Percentiles rank a stretch among this genome's conserved stretches.
phyloP scores from a whole-genome alignment of 2,888 invertebrate genomes.

The Agriotes lineatus region DNA sequence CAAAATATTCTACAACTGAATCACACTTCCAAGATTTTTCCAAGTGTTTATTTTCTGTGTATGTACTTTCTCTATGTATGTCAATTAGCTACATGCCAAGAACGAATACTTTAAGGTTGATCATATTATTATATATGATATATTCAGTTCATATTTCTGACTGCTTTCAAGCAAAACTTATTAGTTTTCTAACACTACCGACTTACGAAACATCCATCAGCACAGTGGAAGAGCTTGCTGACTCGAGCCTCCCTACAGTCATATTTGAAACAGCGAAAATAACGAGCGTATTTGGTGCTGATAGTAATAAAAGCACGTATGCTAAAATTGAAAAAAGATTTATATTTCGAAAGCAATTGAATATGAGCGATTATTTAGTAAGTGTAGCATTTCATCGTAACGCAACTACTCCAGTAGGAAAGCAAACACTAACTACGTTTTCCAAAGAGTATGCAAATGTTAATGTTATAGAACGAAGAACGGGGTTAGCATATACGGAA shows the following conservation, averaged over 20 bases:
- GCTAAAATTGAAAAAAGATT: neutral
- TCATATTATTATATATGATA: neutral
- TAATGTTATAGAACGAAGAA: too few species aligned
- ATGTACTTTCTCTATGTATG: too few species aligned
- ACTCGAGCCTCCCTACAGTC: too few species aligned
- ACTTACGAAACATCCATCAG: neutral
- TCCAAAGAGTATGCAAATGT: too few species aligned
- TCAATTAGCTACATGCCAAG: too few species aligned
- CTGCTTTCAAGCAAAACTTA: neutral
- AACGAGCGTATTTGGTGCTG: too few species aligned
- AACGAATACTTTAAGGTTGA: neutral
- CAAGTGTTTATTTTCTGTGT: neutral
- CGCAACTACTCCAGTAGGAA: neutral
- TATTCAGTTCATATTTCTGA: neutral
- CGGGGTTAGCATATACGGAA: too few species aligned
- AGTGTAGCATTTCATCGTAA: neutral
- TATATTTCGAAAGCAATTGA: neutral
- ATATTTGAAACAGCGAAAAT: too few species aligned
- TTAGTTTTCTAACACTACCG: neutral
- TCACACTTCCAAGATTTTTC: neutral
- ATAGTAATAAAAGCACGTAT: too few species aligned
- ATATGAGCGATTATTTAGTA: neutral
- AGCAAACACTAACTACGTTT: too few species aligned
- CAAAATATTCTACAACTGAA: neutral
- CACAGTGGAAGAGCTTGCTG: neutral